Evolutionary conservation across 1,140 invertebrate genomes (phyloP), one percentile per base, ranked within the genome.

Genomic region (Solenopsis fugax): DNA sequence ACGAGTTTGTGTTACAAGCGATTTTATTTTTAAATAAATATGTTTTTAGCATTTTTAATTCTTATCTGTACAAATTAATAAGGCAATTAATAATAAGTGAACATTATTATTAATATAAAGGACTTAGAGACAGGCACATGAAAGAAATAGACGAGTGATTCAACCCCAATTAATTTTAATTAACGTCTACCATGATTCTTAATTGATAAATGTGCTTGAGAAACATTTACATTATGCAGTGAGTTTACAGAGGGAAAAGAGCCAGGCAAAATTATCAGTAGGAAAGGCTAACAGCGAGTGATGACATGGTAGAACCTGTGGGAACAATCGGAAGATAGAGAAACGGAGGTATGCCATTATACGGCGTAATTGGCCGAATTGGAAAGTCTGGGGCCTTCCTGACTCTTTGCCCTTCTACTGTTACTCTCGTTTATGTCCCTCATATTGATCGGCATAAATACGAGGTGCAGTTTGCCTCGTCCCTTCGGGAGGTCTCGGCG

Each of bases 311-410:
- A 24, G 10, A 81, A 48, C n/a, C 48, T 21, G 64, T 71, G 34
- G 48, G 64, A 81, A 81, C 48, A 69, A 71, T 71, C 64, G 4
- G n/a, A 81, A 71, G 48, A 81, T 56, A 29, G 64, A 71, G 48
- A 81, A 69, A 56, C 48, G 71, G 75, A 91, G 88, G 86, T 81
- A 71, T 56, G 86, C 88, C 85, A 78, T 92, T 89, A 90, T 87
- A 89, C 85, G 86, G 72, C 80, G 88, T 93, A 92, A 92, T 92
- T 93, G 92, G 87, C 73, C 90, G 90, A 93, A 92, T 92, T 92
- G 91, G 86, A 92, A 93, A 91, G 91, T 91, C 90, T 80, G 58
- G 21, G 88, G 69, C 29, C 56, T 77, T 21, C 77, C 54, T 34
- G 45, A 77, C 88, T 87, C 87, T 89, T 80, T 92, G 85, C 82